Conservation (phyloP, 2,113 vertebrate species). For the Dipodomys merriami region DNA sequence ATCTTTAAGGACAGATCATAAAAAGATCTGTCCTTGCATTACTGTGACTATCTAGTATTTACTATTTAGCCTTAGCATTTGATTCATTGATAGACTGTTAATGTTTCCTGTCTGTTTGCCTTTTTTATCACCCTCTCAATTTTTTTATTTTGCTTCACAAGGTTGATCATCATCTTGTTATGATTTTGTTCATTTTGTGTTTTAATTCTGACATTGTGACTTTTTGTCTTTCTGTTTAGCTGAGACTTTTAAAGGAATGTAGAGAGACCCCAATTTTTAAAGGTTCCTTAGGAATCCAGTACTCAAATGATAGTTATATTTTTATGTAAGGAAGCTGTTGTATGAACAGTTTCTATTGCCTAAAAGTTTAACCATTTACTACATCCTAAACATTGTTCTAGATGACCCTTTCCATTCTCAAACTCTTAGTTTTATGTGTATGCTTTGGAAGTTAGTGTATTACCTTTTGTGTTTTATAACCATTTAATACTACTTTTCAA, state of each 20-base stretch:
- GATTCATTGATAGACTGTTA: not conserved
- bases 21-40: not conserved
- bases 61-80: not conserved
- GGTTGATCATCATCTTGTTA: not conserved
- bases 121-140: not conserved
- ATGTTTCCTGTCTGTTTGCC: conserved; percentile 9
- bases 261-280: not conserved
- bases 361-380: conserved; percentile 40
- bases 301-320: conserved; percentile 2
- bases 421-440: conserved; percentile 26
- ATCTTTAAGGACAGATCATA: not conserved
- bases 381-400: conserved; percentile 42
- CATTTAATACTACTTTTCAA: conserved; percentile 31
- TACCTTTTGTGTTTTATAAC: conserved; percentile 37
- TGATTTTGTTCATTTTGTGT: conserved; percentile 20
- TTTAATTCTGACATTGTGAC: conserved; percentile 24
- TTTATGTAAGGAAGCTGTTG: not conserved
- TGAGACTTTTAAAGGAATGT: conserved; percentile 42
- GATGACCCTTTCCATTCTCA: not conserved
- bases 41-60: not conserved
- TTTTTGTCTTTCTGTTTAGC: conserved; percentile 17
- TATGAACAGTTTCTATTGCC: conserved; percentile 8
- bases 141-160: conserved; percentile 33
- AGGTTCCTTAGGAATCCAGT: not conserved
- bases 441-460: conserved; percentile 22